Base-by-base conservation (phyloP, 2,888 invertebrate species). In the Ormia ochracea region DNA sequence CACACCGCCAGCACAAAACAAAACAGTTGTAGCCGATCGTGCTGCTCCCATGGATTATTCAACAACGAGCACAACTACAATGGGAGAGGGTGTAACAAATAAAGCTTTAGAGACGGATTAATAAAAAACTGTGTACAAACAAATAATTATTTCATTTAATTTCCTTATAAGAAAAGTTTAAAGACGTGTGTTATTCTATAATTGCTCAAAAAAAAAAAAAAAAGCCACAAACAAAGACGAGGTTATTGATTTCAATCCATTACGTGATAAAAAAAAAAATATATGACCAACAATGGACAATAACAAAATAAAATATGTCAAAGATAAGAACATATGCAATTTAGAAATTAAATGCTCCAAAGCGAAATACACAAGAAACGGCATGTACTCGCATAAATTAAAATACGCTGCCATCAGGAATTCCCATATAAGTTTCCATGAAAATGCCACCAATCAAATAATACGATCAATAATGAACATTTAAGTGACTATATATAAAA, bases 41-140 rank as follows among this genome's bases (percentile, higher is more conserved):
- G 33, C 66, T 45, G 50, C 80, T 48, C 43, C 65, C 2, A 69
- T 70, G 66, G 63, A 76, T 56, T 50, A 43, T 43, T 45, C 73
- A 28, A 28, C 63, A 21, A 5, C 38, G 4, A 56, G 36, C 10
- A 50, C 66, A 21, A 28, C n/a, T 3, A n/a, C 54, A 33, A 36
- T 21, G 7, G 68, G 41, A 6, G 69, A 28, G 5, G 76, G 72
- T 43, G 58, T 76, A 12, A 68, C 68, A 36, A 80, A 80, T 54
- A 72, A 33, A 73, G 76, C 76, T 50, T 68, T 80, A 73, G 80
- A 73, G 58, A 58, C 66, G 72, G 72, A 80, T 63, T 80, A 76
- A 58, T 38, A 26, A 12, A 5, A 38, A n/a, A 17, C n/a, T n/a
- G n/a, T n/a, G n/a, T n/a, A n/a, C n/a, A n/a, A n/a, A n/a, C n/a